These are phyloP conservation scores for Zaprionus lachaisei DNA, from an alignment of 1,140 invertebrate species.

Conservation along the genomic window DNA sequence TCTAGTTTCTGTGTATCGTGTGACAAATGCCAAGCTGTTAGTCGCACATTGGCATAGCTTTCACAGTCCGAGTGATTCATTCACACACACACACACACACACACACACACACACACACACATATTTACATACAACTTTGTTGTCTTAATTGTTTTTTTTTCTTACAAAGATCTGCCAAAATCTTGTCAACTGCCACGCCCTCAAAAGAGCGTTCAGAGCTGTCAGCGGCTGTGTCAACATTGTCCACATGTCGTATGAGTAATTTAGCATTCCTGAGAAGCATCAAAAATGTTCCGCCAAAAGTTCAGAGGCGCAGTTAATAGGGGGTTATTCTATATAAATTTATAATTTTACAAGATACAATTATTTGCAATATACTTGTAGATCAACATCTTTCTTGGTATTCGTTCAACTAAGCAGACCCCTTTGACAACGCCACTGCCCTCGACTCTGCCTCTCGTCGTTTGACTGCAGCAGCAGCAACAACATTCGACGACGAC, in stretches of 20 bases:
- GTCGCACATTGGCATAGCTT: constrained; percentile 35
- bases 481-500: constrained; percentile 30
- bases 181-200: constrained; percentile 37
- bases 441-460: neutral
- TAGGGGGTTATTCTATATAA: neutral
- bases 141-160: constrained; percentile 18
- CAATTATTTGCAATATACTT: neutral
- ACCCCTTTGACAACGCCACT: constrained; percentile 29
- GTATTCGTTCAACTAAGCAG: neutral
- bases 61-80: constrained; percentile 29
- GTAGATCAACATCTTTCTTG: neutral
- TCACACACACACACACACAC: too few species aligned
- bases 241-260: constrained; percentile 72
- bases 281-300: constrained; percentile 38
- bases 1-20: constrained; percentile 34
- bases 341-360: neutral
- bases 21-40: constrained; percentile 39
- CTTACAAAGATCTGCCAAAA: constrained; percentile 14
- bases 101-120: neutral
- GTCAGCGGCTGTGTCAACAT: constrained; percentile 53
- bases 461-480: constrained; percentile 32
- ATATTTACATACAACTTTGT: constrained; percentile 2
- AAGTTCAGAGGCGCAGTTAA: constrained; percentile 12
- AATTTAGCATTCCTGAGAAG: constrained; percentile 67
- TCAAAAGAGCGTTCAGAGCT: constrained; percentile 28